Percentiles rank a stretch among this genome's conserved stretches.
Conservation (phyloP, 2,113 vertebrate genomes). For the Sinocyclocheilus maitianheensis region DNA sequence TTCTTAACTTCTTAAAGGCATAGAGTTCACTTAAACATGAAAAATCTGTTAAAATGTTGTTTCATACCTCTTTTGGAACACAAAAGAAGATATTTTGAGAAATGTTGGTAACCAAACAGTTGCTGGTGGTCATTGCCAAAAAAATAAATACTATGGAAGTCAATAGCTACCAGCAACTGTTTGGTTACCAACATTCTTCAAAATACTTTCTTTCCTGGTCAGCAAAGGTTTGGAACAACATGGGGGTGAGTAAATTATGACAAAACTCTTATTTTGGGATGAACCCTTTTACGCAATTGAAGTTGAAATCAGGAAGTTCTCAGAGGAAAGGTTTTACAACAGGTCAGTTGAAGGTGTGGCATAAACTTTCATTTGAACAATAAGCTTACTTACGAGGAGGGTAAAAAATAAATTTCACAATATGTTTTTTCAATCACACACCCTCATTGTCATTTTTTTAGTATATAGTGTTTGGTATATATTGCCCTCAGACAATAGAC, state of each 20-base stretch:
- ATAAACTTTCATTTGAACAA: background rate
- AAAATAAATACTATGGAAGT: too few species aligned
- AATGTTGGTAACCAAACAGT: too few species aligned
- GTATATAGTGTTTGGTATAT: background rate
- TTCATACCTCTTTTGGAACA: too few species aligned
- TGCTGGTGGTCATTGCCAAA: too few species aligned
- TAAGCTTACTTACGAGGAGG: background rate
- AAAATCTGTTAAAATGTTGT: too few species aligned
- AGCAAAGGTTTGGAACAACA: background rate
- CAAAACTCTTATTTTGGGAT: background rate
- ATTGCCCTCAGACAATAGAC: background rate
- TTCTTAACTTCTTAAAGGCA: too few species aligned
- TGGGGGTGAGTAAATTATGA: background rate
- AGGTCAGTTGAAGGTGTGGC: background rate
- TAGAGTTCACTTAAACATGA: too few species aligned
- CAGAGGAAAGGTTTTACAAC: background rate
- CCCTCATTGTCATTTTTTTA: background rate
- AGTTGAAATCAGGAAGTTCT: background rate
- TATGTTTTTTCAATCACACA: background rate
- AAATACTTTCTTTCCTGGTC: background rate
- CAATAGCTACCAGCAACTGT: too few species aligned
- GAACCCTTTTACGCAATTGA: background rate
- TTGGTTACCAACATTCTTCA: background rate
- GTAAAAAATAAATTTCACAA: background rate
- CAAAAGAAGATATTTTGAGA: too few species aligned